Percentiles rank a stretch among this genome's conserved stretches.
These are phyloP conservation scores for Epistrophella euchroma DNA, from an alignment of 2,888 invertebrate species.

Conservation along the genomic window DNA sequence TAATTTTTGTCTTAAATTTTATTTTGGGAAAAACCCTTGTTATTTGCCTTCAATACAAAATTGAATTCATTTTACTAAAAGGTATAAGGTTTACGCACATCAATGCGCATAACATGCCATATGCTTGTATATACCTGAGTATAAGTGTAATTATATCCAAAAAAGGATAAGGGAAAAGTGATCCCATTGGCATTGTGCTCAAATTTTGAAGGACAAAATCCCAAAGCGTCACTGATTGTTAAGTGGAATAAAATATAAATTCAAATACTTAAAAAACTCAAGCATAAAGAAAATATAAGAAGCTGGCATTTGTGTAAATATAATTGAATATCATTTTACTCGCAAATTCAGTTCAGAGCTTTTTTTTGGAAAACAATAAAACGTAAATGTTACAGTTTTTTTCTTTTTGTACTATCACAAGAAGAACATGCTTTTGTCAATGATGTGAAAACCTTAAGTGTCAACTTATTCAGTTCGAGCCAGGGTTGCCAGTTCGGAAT, in stretches of 20 bases:
- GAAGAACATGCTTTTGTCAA: too few relatives aligned
- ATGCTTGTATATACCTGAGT: background rate
- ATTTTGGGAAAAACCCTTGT: background rate
- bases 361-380: too few relatives aligned
- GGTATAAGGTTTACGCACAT: background rate
- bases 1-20: background rate
- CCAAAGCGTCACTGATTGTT: background rate
- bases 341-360: too few relatives aligned
- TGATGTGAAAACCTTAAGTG: too few relatives aligned
- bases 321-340: too few relatives aligned
- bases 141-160: background rate
- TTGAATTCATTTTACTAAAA: background rate
- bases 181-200: background rate
- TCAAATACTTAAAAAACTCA: background rate
- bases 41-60: background rate
- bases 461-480: too few relatives aligned
- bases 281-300: background rate
- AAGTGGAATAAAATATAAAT: background rate
- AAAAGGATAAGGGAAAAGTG: background rate
- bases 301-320: too few relatives aligned
- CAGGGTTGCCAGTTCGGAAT: too few relatives aligned
- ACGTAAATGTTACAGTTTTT: too few relatives aligned
- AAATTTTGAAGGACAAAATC: slow-evolving; percentile 6
- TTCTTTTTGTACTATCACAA: too few relatives aligned
- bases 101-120: background rate